Conservation (phyloP, 2,113 vertebrate species). For the Perccottus glenii region DNA sequence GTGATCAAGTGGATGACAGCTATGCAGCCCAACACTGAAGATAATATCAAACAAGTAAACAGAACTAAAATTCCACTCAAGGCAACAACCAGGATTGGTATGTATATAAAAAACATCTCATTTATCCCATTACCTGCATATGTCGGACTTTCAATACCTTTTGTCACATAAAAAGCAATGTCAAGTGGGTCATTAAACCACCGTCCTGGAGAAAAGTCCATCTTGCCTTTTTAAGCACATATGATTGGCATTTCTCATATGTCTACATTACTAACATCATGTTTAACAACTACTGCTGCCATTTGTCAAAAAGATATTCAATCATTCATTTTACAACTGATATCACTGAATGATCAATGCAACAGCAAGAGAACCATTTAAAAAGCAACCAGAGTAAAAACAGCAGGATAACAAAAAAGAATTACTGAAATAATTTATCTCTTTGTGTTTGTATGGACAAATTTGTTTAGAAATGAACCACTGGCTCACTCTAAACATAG, state of each 20-base stretch:
- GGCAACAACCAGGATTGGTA: constrained; percentile 72
- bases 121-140: constrained; percentile 55
- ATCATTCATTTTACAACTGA: constrained; percentile 47
- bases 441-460: constrained; percentile 72
- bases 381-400: constrained; percentile 34
- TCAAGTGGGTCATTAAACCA: constrained; percentile 12
- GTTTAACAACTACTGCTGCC: constrained; percentile 62
- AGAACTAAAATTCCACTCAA: constrained; percentile 73
- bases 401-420: constrained; percentile 56
- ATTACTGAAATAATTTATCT: constrained; percentile 75
- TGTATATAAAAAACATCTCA: constrained; percentile 59
- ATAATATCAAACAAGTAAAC: constrained; percentile 76
- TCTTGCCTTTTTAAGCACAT: constrained; percentile 43
- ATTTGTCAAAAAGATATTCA: constrained; percentile 47
- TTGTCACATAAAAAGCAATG: constrained; percentile 44
- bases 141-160: constrained; percentile 45
- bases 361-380: constrained; percentile 40
- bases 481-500: constrained; percentile 76
- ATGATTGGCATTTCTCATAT: constrained; percentile 64
- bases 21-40: constrained; percentile 76
- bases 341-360: constrained; percentile 49
- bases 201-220: constrained; percentile 34
- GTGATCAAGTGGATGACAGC: constrained; percentile 63
- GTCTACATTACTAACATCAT: constrained; percentile 58
- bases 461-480: constrained; percentile 73